A percentile compares a stretch with the other conserved stretches of the same genome.
Evolutionary conservation across 2,888 invertebrate species (phyloP).

Genomic region (Phaonia tiefii): DNA sequence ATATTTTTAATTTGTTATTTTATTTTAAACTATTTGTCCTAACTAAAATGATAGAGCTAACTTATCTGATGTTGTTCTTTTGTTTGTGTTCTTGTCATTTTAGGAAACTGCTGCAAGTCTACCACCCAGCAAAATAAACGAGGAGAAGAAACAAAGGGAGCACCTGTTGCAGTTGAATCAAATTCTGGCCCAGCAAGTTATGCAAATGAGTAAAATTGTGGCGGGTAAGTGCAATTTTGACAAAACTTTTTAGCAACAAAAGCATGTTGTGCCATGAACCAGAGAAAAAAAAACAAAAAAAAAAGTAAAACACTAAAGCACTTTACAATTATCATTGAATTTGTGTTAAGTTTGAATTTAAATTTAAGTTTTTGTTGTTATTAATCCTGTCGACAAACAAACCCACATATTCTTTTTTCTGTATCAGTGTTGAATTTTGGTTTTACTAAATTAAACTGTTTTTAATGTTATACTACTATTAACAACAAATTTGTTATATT

Average conservation of each 20-base stretch:
- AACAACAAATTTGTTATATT: background rate
- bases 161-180: conserved; percentile 95
- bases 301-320: conserved; percentile 63
- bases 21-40: no score
- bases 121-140: conserved; percentile 87
- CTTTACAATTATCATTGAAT: conserved; percentile 62
- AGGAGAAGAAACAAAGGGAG: conserved; percentile 93
- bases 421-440: conserved; percentile 48
- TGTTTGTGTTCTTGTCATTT: no score
- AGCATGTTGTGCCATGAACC: conserved; percentile 59
- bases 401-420: conserved; percentile 10
- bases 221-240: conserved; percentile 86
- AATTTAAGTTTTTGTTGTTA: conserved; percentile 61
- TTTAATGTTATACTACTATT: conserved; percentile 6
- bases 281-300: conserved; percentile 14
- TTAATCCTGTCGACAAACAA: conserved; percentile 13
- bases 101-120: conserved; percentile 78
- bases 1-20: no score
- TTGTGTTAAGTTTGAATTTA: conserved; percentile 50
- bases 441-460: no score
- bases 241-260: conserved; percentile 46
- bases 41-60: no score
- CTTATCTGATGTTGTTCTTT: no score
- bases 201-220: conserved; percentile 96
- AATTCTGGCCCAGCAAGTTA: conserved; percentile 95